Percentiles rank a stretch among this genome's conserved stretches.
These are phyloP conservation scores for Rhodinocichla rosea DNA, from an alignment of 2,113 vertebrate species.

Conservation along the genomic window DNA sequence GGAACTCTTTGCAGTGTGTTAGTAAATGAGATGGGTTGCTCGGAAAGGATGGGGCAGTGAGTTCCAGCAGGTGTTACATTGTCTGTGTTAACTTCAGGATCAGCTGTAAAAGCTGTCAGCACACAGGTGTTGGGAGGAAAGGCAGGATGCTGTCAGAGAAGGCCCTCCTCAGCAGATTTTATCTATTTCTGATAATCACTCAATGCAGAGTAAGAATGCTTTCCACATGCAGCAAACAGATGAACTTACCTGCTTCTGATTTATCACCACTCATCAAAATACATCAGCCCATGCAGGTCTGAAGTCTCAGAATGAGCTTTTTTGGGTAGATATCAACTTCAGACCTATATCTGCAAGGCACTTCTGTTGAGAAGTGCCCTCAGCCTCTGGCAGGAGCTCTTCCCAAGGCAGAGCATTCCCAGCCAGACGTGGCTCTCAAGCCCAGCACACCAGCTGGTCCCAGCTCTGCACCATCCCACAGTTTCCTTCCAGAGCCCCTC, in stretches of 20 bases:
- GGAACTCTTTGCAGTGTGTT: background rate
- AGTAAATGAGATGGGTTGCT: background rate
- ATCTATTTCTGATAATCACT: background rate
- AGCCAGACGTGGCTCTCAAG: rapidly evolving
- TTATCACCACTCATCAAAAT: background rate
- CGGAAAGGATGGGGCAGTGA: background rate
- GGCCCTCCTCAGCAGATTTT: background rate
- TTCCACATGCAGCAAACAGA: background rate
- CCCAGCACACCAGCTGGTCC: background rate
- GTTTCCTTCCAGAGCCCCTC: background rate
- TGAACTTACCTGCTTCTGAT: background rate
- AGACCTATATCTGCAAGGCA: background rate
- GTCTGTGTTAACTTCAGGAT: background rate
- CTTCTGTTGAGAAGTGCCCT: background rate
- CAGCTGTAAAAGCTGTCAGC: background rate
- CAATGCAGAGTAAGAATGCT: background rate
- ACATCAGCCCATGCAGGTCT: background rate
- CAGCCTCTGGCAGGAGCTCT: background rate
- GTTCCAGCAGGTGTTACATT: background rate
- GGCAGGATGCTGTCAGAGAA: background rate
- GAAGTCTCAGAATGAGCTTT: background rate
- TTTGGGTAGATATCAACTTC: background rate
- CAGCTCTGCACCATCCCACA: rapidly evolving
- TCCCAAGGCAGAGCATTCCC: background rate
- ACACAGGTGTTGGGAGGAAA: background rate